Conservation (phyloP, 2,888 invertebrate species). For the Stenurella melanura region DNA sequence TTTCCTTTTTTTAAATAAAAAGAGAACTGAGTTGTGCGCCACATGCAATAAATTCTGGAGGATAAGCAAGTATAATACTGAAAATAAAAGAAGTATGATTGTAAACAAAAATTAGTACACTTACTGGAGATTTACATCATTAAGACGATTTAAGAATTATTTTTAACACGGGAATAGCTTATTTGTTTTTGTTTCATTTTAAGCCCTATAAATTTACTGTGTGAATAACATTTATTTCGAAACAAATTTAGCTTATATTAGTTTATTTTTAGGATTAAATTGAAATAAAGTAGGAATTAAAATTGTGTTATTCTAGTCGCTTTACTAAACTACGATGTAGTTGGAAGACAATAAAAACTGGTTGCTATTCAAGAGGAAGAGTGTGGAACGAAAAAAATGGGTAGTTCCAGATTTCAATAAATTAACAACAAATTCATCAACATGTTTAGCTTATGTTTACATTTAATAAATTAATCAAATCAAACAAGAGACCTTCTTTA, state of each 20-base stretch:
- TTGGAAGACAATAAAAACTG: not conserved
- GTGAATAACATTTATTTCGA: not conserved
- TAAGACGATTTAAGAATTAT: not conserved
- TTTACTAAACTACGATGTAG: not conserved
- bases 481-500: too few relatives aligned
- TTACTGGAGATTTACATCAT: too few relatives aligned
- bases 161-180: not conserved
- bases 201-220: not conserved
- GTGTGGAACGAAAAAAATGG: too few relatives aligned
- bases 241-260: not conserved
- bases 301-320: not conserved
- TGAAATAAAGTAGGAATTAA: not conserved
- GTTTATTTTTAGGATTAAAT: not conserved
- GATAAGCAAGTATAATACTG: not conserved
- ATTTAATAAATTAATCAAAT: too few relatives aligned
- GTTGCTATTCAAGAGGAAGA: too few relatives aligned
- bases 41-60: not conserved
- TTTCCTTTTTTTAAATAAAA: not conserved
- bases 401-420: too few relatives aligned
- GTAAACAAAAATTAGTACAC: too few relatives aligned
- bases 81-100: too few relatives aligned
- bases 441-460: too few relatives aligned
- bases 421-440: too few relatives aligned
- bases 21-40: not conserved
- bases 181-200: constrained; percentile 8